Conservation (phyloP, 2,797 vertebrate genomes). For the Cyclura pinguis region DNA sequence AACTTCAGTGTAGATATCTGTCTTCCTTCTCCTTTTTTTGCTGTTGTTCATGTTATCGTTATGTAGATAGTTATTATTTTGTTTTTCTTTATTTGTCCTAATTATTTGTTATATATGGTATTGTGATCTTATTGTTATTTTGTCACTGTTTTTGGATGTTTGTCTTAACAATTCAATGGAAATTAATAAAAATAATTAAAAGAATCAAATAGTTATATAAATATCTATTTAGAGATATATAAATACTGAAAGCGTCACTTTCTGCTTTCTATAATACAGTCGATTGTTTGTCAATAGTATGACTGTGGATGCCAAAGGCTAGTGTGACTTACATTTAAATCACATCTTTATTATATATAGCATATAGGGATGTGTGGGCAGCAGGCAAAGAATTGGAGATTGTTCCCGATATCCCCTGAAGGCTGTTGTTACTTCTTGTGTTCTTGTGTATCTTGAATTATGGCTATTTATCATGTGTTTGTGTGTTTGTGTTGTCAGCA, state of each 20-base stretch:
- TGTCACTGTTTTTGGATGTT: too few species aligned
- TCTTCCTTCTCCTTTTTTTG: too few species aligned
- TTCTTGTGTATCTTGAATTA: background rate
- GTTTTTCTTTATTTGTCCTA: too few species aligned
- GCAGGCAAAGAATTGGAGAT: background rate
- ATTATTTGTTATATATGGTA: too few species aligned
- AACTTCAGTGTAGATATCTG: too few species aligned
- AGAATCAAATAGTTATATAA: too few species aligned
- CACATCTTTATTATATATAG: background rate
- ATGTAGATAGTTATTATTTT: too few species aligned
- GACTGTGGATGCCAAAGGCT: background rate
- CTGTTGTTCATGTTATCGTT: too few species aligned
- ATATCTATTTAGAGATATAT: background rate
- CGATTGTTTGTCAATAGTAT: background rate
- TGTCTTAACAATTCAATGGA: too few species aligned
- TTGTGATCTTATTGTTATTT: too few species aligned
- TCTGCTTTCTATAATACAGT: background rate
- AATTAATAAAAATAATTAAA: too few species aligned
- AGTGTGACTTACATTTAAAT: background rate
- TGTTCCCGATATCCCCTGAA: background rate
- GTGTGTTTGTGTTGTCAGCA: background rate
- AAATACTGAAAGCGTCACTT: background rate
- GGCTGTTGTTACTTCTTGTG: background rate
- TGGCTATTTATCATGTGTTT: background rate
- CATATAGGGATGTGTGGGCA: background rate